phyloP scores from a whole-genome alignment of 2,797 vertebrate species.

The Sandelia bainsii region DNA sequence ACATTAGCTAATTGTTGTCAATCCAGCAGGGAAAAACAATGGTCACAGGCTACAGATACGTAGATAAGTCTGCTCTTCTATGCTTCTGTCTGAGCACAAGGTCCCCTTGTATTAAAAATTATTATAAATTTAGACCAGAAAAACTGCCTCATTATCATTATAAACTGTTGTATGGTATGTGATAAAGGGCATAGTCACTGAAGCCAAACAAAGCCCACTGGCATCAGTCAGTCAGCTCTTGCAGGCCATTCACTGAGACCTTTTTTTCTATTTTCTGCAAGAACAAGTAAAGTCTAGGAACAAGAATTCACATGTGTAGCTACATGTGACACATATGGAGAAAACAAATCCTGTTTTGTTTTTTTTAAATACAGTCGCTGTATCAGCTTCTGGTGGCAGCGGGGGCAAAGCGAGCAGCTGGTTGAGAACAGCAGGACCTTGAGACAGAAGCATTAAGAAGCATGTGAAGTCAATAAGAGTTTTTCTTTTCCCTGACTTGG shows the following conservation, averaged over 20 bases:
- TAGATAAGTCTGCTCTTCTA: background rate
- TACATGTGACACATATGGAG: conserved; percentile 26
- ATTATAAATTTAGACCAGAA: background rate
- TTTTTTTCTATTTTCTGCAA: conserved; percentile 4
- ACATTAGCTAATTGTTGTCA: background rate
- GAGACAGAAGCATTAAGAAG: conserved; percentile 54
- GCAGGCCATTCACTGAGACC: conserved; percentile 6
- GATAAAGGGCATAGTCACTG: background rate
- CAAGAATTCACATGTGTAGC: conserved; percentile 5
- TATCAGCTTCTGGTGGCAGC: conserved; percentile 34
- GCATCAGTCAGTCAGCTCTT: conserved; percentile 28
- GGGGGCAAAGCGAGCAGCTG: conserved; percentile 23
- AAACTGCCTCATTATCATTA: background rate
- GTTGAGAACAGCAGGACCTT: conserved; percentile 55
- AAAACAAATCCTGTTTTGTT: conserved; percentile 19
- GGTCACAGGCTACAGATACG: background rate
- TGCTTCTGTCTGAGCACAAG: background rate
- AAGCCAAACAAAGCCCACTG: background rate
- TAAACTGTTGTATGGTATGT: background rate
- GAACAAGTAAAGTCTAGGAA: background rate
- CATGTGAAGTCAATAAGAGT: conserved; percentile 59
- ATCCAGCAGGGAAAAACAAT: background rate
- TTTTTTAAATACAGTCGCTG: conserved; percentile 22
- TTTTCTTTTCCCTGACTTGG: conserved; percentile 77
- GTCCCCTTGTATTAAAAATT: background rate